Evolutionary conservation across 1,140 invertebrate genomes (phyloP), one percentile per base, ranked within the genome.

Genomic region (Chrysoperla carnea): DNA sequence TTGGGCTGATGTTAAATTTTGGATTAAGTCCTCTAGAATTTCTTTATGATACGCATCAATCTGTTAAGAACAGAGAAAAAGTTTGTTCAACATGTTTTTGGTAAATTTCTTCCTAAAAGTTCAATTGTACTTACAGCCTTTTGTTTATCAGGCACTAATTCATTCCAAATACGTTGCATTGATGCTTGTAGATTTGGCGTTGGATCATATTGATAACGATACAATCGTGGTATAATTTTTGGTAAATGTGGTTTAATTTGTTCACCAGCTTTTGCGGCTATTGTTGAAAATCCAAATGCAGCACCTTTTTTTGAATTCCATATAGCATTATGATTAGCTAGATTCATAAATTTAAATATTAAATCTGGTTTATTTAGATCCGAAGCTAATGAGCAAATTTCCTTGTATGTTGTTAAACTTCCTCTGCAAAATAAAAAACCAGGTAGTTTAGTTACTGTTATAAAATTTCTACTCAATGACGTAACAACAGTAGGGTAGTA

Each of bases 301-400:
- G 90, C 88, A 28, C 89, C 89, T 72, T 75, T 76, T 54, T 88
- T 89, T 1, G 88, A 90, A 52, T 88, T 92, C 90, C 90, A 96
- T 15, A 86, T 72, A 5, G 85, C 78, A 66, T 94, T 90, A 54
- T 94, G 84, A 68, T 93, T 91, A 5, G 89, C 89, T 43, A 96
- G 63, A 60, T 92, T 81, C 80, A 95, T 86, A 57, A 96, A 96
- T 61, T 89, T 85, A 61, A 95, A 96, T 45, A 94, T 76, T 36
- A 96, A 70, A 60, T 95, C 89, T 1, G 91, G 91, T 57, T 94
- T 84, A 56, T 94, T 92, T 29, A 95, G 65, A 63, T 94, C 89
- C 6, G 85, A 88, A 1, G 89, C 90, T 9, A 96, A 66, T 0
- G 87, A 84, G 63, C 89, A 95, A 4, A 96, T 70, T 64, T 95